Conservation (phyloP, 2,888 invertebrate species). For the Brassicogethes aeneus region DNA sequence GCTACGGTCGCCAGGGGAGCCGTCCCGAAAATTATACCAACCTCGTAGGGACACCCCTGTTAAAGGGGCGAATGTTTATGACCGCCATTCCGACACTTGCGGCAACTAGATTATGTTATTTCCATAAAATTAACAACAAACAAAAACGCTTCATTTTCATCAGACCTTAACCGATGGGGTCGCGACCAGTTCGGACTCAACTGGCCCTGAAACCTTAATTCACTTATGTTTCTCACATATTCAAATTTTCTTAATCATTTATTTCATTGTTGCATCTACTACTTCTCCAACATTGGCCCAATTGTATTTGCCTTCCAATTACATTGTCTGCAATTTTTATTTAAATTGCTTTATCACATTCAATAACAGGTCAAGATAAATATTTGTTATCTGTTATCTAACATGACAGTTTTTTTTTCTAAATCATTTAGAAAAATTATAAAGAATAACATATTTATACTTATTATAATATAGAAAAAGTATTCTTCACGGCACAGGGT, state of each 20-base stretch:
- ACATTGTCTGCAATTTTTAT: no score
- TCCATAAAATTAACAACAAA: slow-evolving; percentile 38
- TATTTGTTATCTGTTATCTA: no score
- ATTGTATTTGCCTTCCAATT: no score
- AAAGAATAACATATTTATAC: no score
- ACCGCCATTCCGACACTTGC: slow-evolving; percentile 35
- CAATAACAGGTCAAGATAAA: no score
- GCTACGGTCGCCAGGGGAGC: slow-evolving; percentile 33
- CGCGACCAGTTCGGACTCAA: background rate
- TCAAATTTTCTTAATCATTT: background rate
- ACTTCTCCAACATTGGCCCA: no score
- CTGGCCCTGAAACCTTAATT: background rate
- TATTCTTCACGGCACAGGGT: no score
- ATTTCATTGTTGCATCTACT: background rate
- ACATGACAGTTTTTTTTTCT: no score
- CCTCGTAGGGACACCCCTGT: slow-evolving; percentile 27
- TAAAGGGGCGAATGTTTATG: slow-evolving; percentile 34
- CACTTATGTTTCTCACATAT: background rate
- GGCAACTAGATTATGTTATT: slow-evolving; percentile 35
- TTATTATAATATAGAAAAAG: no score
- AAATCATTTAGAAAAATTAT: no score
- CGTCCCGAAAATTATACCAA: slow-evolving; percentile 36
- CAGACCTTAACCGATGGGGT: background rate
- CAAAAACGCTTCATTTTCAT: slow-evolving; percentile 27
- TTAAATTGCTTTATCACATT: no score